phyloP scores from a whole-genome alignment of 2,797 vertebrate genomes.

The Sebastes paucispinis region DNA sequence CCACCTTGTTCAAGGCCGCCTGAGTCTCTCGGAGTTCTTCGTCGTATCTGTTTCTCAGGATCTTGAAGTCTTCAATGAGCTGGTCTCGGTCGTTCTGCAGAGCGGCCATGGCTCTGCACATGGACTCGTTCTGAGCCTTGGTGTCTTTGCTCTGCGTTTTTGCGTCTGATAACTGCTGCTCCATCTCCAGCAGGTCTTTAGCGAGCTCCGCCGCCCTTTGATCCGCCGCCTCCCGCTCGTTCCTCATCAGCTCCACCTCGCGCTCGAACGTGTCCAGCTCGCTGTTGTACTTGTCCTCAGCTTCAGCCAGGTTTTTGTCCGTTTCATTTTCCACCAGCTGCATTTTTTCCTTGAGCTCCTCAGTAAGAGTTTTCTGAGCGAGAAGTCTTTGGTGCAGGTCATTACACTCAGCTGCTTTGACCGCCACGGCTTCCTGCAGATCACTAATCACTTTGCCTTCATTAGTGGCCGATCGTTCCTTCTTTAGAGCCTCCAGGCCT shows the following conservation, averaged over 20 bases:
- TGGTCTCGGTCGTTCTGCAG: conserved; percentile 88
- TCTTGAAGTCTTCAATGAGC: conserved; percentile 86
- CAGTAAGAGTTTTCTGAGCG: conserved; percentile 41
- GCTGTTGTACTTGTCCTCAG: conserved; percentile 68
- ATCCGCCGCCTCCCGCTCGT: conserved; percentile 69
- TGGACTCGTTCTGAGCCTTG: conserved; percentile 84
- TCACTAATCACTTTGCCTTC: conserved; percentile 75
- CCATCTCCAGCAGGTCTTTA: conserved; percentile 59
- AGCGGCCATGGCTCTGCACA: conserved; percentile 87
- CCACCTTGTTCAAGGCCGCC: conserved; percentile 71
- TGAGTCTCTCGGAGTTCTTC: conserved; percentile 79
- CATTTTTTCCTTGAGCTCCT: conserved; percentile 67
- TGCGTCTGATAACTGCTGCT: conserved; percentile 73
- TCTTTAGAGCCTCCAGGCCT: conserved; percentile 60
- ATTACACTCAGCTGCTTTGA: conserved; percentile 78
- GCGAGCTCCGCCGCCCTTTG: conserved; percentile 71
- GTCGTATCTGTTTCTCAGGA: conserved; percentile 80
- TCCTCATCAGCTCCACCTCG: conserved; percentile 69
- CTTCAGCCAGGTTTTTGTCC: conserved; percentile 59
- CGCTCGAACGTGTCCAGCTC: conserved; percentile 57
- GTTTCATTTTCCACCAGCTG: conserved; percentile 66
- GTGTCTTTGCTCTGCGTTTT: conserved; percentile 72
- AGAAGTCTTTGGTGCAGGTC: conserved; percentile 78
- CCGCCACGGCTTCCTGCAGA: conserved; percentile 72
- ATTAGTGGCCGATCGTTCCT: conserved; percentile 42